Percentiles rank a stretch among this genome's conserved stretches.
Conservation (phyloP, 2,797 vertebrate genomes). For the Artibeus jamaicensis region DNA sequence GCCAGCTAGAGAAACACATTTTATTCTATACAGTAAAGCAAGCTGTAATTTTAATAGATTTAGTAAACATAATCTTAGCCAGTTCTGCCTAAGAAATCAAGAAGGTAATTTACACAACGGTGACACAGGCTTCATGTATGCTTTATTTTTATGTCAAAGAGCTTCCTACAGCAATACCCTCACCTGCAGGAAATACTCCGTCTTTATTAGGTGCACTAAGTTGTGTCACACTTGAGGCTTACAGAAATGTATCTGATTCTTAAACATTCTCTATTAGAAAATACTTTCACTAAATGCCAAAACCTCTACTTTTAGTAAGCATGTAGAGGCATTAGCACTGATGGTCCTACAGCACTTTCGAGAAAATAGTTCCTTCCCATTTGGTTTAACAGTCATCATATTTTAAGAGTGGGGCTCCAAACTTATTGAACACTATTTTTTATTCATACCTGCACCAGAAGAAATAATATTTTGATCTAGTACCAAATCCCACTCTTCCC, state of each 20-base stretch:
- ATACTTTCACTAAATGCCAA: slow-evolving; percentile 32
- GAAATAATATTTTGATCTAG: neutral
- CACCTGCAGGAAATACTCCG: neutral
- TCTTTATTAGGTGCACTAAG: slow-evolving; percentile 30
- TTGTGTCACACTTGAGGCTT: neutral
- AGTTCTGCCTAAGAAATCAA: slow-evolving; percentile 40
- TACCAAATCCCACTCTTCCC: neutral
- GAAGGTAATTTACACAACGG: neutral
- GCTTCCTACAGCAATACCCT: neutral
- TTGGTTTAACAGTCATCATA: neutral
- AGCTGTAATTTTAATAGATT: slow-evolving; percentile 31
- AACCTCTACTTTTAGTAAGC: slow-evolving; percentile 6
- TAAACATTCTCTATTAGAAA: slow-evolving; percentile 40
- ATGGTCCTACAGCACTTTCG: neutral
- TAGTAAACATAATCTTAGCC: neutral
- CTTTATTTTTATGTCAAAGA: slow-evolving; percentile 24
- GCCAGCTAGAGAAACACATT: neutral
- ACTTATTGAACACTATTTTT: neutral
- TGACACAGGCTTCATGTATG: neutral
- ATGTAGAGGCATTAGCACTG: neutral
- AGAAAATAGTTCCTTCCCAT: slow-evolving; percentile 27
- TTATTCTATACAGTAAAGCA: neutral
- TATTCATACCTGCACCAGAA: neutral
- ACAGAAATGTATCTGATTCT: slow-evolving; percentile 24
- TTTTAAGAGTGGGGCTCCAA: neutral